Percentiles rank a stretch among this genome's conserved stretches.
phyloP scores from a whole-genome alignment of 2,113 vertebrate genomes.

The Calyptomena viridis region DNA sequence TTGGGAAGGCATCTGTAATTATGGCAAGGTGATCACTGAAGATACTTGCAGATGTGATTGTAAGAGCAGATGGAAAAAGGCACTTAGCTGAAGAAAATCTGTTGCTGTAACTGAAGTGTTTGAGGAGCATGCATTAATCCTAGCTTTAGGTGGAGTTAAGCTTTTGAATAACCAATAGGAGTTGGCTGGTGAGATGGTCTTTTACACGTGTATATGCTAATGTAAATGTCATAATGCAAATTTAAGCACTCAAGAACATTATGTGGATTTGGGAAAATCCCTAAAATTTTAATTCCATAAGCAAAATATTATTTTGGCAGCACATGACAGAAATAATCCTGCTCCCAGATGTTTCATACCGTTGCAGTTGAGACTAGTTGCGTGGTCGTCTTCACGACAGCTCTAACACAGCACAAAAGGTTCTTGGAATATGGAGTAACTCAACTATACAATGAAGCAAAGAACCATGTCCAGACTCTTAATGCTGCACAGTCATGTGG shows the following conservation, averaged over 20 bases:
- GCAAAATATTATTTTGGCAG: constrained; percentile 60
- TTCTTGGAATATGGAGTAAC: neutral
- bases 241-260: constrained; percentile 27
- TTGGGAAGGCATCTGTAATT: neutral
- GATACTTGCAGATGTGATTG: neutral
- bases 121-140: constrained; percentile 35
- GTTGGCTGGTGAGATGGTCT: constrained; percentile 22
- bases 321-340: constrained; percentile 58
- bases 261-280: constrained; percentile 58
- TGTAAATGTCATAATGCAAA: constrained; percentile 39
- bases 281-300: constrained; percentile 58
- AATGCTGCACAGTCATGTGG: neutral
- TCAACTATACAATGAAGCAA: neutral
- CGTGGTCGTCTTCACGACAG: neutral
- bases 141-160: constrained; percentile 50
- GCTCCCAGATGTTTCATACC: constrained; percentile 40
- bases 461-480: neutral
- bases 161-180: constrained; percentile 18
- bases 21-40: neutral
- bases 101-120: neutral
- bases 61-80: constrained; percentile 10
- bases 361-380: constrained; percentile 6
- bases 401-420: constrained; percentile 13
- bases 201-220: constrained; percentile 35
- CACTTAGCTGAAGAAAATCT: constrained; percentile 19